A percentile compares a stretch with the other conserved stretches of the same genome.
Evolutionary conservation across 2,113 vertebrate species (phyloP).

Genomic region (Onychorhynchus coronatus): DNA sequence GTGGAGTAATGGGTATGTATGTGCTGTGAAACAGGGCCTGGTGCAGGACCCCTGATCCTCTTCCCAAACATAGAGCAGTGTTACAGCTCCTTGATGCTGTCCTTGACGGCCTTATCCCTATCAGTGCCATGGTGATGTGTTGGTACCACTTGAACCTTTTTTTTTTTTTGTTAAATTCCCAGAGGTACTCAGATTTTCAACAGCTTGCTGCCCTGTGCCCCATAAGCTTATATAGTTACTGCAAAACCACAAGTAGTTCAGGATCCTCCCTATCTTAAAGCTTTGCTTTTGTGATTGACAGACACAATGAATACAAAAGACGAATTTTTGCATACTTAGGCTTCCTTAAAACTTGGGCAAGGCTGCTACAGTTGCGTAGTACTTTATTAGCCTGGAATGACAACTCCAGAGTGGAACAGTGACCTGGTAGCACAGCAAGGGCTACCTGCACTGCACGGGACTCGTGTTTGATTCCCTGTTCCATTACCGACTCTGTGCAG

Average conservation of each 20-base stretch:
- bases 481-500: not conserved
- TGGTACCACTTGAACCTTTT: not conserved
- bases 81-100: not conserved
- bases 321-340: not conserved
- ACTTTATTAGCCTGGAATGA: not conserved
- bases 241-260: not conserved
- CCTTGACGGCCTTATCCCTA: not conserved
- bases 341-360: not conserved
- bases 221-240: not conserved
- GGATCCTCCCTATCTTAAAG: not conserved
- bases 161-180: not conserved
- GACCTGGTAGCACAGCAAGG: not conserved
- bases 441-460: not conserved
- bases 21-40: not conserved
- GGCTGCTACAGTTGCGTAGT: not conserved
- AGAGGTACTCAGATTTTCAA: not conserved
- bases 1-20: not conserved
- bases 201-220: not conserved
- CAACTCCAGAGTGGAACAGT: not conserved
- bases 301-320: not conserved
- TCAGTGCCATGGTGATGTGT: not conserved
- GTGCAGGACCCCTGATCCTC: not conserved
- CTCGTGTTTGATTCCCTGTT: not conserved
- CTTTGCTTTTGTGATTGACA: not conserved
- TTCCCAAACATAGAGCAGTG: rapidly evolving